Conservation (phyloP, 2,797 vertebrate genomes). For the Notolabrus celidotus region DNA sequence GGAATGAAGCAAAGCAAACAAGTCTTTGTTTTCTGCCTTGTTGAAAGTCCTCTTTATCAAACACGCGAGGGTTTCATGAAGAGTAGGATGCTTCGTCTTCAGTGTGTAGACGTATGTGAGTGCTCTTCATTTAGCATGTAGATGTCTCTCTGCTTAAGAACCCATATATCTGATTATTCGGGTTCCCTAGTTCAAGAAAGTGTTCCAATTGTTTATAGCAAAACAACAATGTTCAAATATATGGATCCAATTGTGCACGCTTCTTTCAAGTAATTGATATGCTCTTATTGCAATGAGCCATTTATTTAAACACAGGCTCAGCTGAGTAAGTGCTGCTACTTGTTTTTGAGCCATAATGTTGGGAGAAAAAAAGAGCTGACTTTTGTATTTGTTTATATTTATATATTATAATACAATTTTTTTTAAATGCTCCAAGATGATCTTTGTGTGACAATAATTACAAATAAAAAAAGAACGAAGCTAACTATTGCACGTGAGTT, state of each 20-base stretch:
- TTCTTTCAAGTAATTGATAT: conserved; percentile 48
- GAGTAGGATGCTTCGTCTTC: conserved; percentile 41
- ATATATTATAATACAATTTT: no score
- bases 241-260: background rate
- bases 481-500: no score
- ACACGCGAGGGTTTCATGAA: conserved; percentile 53
- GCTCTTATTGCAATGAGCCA: conserved; percentile 28
- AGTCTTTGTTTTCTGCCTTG: conserved; percentile 64
- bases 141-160: conserved; percentile 61
- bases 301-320: conserved; percentile 41
- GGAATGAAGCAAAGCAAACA: conserved; percentile 62
- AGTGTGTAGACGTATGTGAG: conserved; percentile 36
- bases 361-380: background rate
- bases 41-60: conserved; percentile 55
- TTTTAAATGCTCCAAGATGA: no score
- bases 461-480: no score
- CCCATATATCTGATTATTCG: conserved; percentile 71
- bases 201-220: conserved; percentile 30
- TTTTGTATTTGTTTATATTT: background rate
- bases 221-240: conserved; percentile 19
- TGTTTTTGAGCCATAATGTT: background rate
- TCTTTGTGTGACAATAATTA: no score
- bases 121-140: conserved; percentile 74
- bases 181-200: conserved; percentile 39
- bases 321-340: conserved; percentile 6